Evolutionary conservation across 2,113 vertebrate species (phyloP).

Genomic region (Lipophrys pholis): DNA sequence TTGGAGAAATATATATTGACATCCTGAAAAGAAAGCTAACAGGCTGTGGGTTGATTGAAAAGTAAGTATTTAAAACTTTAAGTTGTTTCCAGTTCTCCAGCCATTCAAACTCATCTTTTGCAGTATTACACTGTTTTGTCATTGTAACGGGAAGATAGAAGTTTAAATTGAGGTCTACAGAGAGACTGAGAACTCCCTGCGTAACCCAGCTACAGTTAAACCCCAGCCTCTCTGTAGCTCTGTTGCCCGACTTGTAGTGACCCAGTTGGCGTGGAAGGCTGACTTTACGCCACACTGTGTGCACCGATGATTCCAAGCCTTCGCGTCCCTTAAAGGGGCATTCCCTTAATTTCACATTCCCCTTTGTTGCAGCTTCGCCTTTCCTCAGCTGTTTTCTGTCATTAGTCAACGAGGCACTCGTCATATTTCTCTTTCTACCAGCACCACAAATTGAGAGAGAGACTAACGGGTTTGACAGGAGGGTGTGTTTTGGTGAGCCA

Average conservation of each 20-base stretch:
- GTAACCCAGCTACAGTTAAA: conserved; percentile 24
- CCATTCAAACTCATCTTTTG: too few species aligned
- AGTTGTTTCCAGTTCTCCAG: too few species aligned
- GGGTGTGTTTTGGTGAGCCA: conserved; percentile 56
- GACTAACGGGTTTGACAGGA: conserved; percentile 37
- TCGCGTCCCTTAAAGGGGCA: conserved; percentile 51
- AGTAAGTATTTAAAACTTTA: too few species aligned
- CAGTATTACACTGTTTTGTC: too few species aligned
- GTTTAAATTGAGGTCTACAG: neutral
- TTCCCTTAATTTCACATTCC: conserved; percentile 62
- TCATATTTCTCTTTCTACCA: conserved; percentile 22
- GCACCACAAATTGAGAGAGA: conserved; percentile 10
- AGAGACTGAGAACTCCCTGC: conserved; percentile 15
- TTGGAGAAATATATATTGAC: too few species aligned
- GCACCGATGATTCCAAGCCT: conserved; percentile 42
- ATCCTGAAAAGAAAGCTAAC: too few species aligned
- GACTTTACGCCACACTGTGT: conserved; percentile 37
- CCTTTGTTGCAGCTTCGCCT: conserved; percentile 26
- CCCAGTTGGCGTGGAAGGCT: conserved; percentile 65
- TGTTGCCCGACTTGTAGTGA: conserved; percentile 50
- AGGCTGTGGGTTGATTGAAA: too few species aligned
- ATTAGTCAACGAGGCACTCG: conserved; percentile 3
- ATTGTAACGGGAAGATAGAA: too few species aligned
- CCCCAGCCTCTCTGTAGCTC: conserved; percentile 17
- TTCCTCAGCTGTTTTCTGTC: conserved; percentile 56